A percentile compares a stretch with the other conserved stretches of the same genome.
These are phyloP conservation scores for Tenthredo notha DNA, from an alignment of 2,888 invertebrate species.

Conservation along the genomic window DNA sequence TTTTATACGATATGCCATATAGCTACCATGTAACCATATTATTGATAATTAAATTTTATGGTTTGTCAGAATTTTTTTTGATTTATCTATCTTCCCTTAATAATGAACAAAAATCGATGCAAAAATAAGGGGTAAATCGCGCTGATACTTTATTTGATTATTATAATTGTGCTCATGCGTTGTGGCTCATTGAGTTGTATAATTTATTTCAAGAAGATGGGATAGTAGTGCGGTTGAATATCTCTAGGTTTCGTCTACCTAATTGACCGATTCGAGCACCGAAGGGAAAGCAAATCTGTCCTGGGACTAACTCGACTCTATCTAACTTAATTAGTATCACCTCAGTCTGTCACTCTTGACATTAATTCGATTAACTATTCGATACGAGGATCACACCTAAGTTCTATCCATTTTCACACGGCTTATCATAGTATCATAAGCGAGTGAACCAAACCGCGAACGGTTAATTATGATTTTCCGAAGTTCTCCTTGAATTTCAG, in stretches of 20 bases:
- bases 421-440: background rate
- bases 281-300: conserved; percentile 7
- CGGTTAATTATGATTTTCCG: background rate
- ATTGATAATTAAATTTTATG: background rate
- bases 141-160: background rate
- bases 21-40: background rate
- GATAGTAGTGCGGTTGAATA: background rate
- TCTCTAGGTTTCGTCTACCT: background rate
- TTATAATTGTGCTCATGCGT: background rate
- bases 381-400: conserved; percentile 12
- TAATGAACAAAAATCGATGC: background rate
- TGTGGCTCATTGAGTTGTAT: background rate
- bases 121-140: background rate
- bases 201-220: background rate
- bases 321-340: conserved; percentile 42
- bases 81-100: background rate
- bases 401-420: background rate
- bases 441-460: background rate
- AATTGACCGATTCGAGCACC: conserved; percentile 23
- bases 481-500: background rate
- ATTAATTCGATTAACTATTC: conserved; percentile 33
- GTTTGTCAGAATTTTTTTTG: background rate
- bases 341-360: conserved; percentile 32
- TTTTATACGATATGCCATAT: background rate
- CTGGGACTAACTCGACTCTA: conserved; percentile 34